Percentiles rank a stretch among this genome's conserved stretches.
Evolutionary conservation across 2,113 vertebrate species (phyloP).

Genomic region (Psittacula cyanocephala): DNA sequence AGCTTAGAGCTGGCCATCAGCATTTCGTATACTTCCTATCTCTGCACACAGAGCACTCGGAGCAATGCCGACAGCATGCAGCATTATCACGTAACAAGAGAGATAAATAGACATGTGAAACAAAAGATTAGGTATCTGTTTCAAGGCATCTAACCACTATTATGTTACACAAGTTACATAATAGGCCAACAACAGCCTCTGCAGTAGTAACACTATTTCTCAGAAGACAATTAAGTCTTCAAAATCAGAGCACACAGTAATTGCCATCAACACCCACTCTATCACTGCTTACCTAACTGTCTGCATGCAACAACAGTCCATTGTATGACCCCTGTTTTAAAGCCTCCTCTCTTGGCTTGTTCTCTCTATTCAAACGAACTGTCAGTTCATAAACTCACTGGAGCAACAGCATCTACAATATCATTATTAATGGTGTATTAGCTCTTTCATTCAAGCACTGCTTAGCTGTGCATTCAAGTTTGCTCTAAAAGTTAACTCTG

Average conservation of each 20-base stretch:
- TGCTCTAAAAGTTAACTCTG: neutral
- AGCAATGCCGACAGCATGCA: neutral
- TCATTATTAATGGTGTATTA: neutral
- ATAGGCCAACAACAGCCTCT: neutral
- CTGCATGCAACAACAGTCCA: neutral
- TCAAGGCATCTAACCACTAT: neutral
- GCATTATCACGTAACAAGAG: neutral
- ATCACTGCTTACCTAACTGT: neutral
- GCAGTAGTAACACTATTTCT: neutral
- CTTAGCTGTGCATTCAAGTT: neutral
- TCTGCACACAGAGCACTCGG: neutral
- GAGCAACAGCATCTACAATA: neutral
- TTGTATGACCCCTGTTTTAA: neutral
- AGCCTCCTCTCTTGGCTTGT: neutral
- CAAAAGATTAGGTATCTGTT: neutral
- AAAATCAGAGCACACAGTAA: neutral
- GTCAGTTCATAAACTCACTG: neutral
- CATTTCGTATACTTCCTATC: neutral
- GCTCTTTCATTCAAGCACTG: neutral
- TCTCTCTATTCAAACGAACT: neutral
- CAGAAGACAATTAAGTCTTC: neutral
- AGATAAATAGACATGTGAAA: accelerated
- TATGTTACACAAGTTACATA: neutral
- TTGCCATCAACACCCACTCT: neutral
- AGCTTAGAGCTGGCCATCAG: neutral